Conservation (phyloP, 2,113 vertebrate species). For the Phyllostomus hastatus region DNA sequence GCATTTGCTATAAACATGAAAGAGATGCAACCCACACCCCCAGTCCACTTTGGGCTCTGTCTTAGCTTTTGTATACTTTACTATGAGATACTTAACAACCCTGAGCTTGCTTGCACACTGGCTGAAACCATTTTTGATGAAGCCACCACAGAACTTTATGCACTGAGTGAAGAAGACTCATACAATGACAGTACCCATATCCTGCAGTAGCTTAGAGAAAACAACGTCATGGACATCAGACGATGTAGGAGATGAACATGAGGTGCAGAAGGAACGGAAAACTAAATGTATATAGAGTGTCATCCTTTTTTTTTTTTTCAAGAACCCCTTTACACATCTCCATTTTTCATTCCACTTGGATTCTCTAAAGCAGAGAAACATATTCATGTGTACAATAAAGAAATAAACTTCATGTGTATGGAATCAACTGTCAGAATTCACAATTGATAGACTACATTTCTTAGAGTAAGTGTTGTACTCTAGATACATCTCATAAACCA, state of each 20-base stretch:
- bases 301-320: slow-evolving; percentile 78
- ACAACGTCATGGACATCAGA: slow-evolving; percentile 96
- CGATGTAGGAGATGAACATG: slow-evolving; percentile 88
- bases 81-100: slow-evolving; percentile 95
- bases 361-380: slow-evolving; percentile 89
- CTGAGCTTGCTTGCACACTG: slow-evolving; percentile 90
- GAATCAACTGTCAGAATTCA: slow-evolving; percentile 83
- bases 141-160: slow-evolving; percentile 92
- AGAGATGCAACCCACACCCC: slow-evolving; percentile 92
- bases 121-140: slow-evolving; percentile 93
- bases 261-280: slow-evolving; percentile 88
- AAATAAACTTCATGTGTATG: slow-evolving; percentile 23
- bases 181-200: slow-evolving; percentile 98
- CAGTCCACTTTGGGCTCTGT: slow-evolving; percentile 92
- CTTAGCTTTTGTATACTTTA: slow-evolving; percentile 97
- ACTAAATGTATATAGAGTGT: slow-evolving; percentile 79
- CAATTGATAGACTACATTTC: slow-evolving; percentile 70
- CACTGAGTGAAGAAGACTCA: slow-evolving; percentile 94
- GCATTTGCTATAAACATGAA: slow-evolving; percentile 89
- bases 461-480: not conserved
- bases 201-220: slow-evolving; percentile 98
- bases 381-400: slow-evolving; percentile 76
- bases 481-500: not conserved
- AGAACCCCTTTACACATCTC: slow-evolving; percentile 93
- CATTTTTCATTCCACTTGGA: slow-evolving; percentile 92